A percentile compares a stretch with the other conserved stretches of the same genome.
Evolutionary conservation across 2,888 invertebrate genomes (phyloP).

Genomic region (Syrphus vitripennis): DNA sequence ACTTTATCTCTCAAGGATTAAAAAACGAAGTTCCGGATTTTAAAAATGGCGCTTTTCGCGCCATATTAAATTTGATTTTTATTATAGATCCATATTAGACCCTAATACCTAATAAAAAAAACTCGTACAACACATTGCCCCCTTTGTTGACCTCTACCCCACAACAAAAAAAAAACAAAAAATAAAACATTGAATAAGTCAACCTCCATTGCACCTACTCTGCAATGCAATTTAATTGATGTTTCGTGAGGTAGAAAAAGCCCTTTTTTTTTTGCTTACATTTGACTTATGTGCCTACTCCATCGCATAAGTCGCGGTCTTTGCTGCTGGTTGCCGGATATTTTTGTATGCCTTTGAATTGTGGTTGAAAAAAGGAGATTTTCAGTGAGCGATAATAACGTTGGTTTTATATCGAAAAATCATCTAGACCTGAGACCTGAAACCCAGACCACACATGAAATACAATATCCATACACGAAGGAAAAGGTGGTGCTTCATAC

Average conservation of each 20-base stretch:
- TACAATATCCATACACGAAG: neutral
- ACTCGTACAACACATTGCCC: conserved; percentile 64
- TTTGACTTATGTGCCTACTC: neutral
- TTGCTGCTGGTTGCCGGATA: conserved; percentile 19
- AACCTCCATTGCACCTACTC: no score
- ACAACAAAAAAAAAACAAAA: neutral
- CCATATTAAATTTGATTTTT: conserved; percentile 15
- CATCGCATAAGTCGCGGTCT: neutral
- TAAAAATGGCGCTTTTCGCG: no score
- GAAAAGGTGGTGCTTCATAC: neutral
- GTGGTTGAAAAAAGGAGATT: conserved; percentile 43
- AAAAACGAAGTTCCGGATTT: no score
- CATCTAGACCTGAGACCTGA: no score
- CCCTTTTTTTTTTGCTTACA: conserved; percentile 55
- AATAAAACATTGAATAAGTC: neutral
- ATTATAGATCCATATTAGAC: neutral
- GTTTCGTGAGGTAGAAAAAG: conserved; percentile 66
- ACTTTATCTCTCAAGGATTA: no score
- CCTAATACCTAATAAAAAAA: neutral
- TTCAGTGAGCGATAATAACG: conserved; percentile 52
- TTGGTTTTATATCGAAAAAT: conserved; percentile 11
- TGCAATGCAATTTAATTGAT: conserved; percentile 66
- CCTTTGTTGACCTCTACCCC: conserved; percentile 56
- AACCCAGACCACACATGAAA: conserved; percentile 16
- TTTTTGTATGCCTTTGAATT: conserved; percentile 47